Evolutionary conservation across 2,888 invertebrate genomes (phyloP).

Genomic region (Heteromyza rotundicornis): DNA sequence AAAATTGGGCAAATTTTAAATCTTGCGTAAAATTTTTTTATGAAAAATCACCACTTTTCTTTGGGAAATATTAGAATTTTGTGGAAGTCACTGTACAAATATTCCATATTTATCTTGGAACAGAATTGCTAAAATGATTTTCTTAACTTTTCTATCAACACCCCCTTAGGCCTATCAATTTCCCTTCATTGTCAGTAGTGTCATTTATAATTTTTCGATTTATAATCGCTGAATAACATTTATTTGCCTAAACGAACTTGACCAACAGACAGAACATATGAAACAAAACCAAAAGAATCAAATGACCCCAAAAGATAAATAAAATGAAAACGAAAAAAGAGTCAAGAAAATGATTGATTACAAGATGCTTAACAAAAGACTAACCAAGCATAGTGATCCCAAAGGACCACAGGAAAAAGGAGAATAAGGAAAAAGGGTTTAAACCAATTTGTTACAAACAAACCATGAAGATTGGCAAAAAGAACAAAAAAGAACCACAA

Average conservation of each 20-base stretch:
- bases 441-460: conserved; percentile 47
- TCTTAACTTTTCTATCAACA: no score
- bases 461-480: conserved; percentile 40
- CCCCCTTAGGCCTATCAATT: no score
- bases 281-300: conserved; percentile 27
- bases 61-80: no score
- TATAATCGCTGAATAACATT: conserved; percentile 51
- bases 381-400: conserved; percentile 22
- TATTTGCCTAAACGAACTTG: conserved; percentile 38
- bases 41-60: no score
- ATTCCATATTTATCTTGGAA: no score
- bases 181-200: no score
- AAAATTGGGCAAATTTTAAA: no score
- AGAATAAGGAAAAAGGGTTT: conserved; percentile 29
- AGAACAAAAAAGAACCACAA: conserved; percentile 6
- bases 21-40: no score
- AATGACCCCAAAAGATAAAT: conserved; percentile 13
- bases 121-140: no score
- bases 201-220: conserved; percentile 60
- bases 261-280: conserved; percentile 22
- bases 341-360: conserved; percentile 54
- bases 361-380: conserved; percentile 34
- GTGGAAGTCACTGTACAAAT: no score
- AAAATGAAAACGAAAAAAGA: conserved; percentile 26
- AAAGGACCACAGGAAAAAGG: conserved; percentile 20